A percentile compares a stretch with the other conserved stretches of the same genome.
Evolutionary conservation across 2,797 vertebrate species (phyloP).

Genomic region (Aeoliscus strigatus): DNA sequence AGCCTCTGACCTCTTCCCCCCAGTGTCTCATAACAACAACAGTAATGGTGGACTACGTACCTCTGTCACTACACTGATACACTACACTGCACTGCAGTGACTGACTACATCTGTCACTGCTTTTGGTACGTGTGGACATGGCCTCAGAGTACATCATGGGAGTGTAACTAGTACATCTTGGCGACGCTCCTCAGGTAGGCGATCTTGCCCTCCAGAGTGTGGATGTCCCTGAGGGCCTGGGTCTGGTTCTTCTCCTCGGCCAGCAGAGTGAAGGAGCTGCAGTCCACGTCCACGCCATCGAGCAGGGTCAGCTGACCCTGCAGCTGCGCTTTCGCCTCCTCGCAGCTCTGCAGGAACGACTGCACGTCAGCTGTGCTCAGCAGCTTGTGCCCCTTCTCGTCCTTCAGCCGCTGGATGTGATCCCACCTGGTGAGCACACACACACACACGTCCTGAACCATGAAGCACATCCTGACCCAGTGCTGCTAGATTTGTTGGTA

Average conservation of each 20-base stretch:
- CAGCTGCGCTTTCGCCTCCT: conserved; percentile 71
- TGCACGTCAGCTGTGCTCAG: conserved; percentile 72
- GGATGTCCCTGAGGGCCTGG: conserved; percentile 72
- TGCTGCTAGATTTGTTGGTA: conserved; percentile 52
- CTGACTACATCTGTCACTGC: no score
- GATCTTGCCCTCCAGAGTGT: conserved; percentile 78
- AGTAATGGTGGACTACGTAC: no score
- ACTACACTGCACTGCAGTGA: no score
- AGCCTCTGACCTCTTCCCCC: no score
- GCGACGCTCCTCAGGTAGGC: conserved; percentile 78
- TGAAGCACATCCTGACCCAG: no score
- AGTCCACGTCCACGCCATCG: conserved; percentile 57
- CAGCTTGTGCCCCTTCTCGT: conserved; percentile 79
- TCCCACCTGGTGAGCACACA: conserved; percentile 77
- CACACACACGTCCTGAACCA: no score
- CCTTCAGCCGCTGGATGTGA: conserved; percentile 78
- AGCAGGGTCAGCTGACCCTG: conserved; percentile 68
- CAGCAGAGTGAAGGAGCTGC: conserved; percentile 59
- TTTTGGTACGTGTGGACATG: no score
- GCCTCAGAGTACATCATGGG: neutral
- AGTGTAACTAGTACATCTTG: conserved; percentile 69
- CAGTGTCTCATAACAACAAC: no score
- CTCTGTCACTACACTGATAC: no score
- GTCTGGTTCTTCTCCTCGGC: conserved; percentile 62
- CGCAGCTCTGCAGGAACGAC: conserved; percentile 79